phyloP scores from a whole-genome alignment of 1,140 invertebrate genomes.

The Trypoxylus dichotomus region DNA sequence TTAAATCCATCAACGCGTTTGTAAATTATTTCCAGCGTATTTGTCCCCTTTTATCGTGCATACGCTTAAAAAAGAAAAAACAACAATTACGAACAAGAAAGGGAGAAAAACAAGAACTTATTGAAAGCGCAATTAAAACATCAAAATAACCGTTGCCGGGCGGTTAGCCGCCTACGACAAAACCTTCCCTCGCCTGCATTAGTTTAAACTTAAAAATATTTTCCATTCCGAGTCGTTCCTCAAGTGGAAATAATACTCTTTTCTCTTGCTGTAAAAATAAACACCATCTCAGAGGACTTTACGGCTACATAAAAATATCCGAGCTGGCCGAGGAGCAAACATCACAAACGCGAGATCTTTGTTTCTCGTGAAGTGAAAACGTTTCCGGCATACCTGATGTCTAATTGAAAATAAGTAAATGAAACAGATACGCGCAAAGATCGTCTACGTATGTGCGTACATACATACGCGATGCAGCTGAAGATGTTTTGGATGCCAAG shows the following conservation, averaged over 20 bases:
- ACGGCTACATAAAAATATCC: slow-evolving; percentile 19
- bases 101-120: neutral
- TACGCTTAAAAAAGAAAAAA: neutral
- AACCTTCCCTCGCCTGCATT: neutral
- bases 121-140: slow-evolving; percentile 15
- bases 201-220: slow-evolving; percentile 14
- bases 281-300: slow-evolving; percentile 4
- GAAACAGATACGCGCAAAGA: neutral
- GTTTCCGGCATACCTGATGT: slow-evolving; percentile 23
- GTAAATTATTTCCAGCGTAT: neutral
- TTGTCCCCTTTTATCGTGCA: neutral
- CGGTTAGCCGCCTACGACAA: neutral
- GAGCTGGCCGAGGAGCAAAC: neutral
- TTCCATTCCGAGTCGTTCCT: slow-evolving; percentile 17
- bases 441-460: neutral
- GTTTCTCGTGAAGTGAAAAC: slow-evolving; percentile 5
- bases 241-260: slow-evolving; percentile 13
- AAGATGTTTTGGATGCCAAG: slow-evolving; percentile 2
- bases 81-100: neutral
- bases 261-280: slow-evolving; percentile 23
- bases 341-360: neutral
- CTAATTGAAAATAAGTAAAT: slow-evolving; percentile 17
- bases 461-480: neutral
- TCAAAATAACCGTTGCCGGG: slow-evolving; percentile 2
- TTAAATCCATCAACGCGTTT: neutral